These are phyloP conservation scores for Pachypanchax playfairii DNA, from an alignment of 2,113 vertebrate genomes.

Conservation along the genomic window DNA sequence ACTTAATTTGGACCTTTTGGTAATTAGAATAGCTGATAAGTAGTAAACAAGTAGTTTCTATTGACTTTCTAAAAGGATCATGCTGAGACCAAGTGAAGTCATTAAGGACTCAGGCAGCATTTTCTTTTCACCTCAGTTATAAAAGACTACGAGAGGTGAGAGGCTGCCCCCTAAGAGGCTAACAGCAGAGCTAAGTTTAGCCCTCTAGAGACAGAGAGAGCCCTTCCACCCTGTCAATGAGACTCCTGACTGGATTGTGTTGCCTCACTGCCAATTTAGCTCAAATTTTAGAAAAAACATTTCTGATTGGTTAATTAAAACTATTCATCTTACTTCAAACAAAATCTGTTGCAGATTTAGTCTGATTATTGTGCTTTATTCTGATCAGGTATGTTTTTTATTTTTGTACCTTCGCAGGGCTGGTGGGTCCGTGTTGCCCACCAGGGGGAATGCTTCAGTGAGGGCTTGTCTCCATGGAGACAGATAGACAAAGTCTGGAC, in stretches of 20 bases:
- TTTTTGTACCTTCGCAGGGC: conserved; percentile 9
- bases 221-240: conserved; percentile 2
- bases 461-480: conserved; percentile 75
- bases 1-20: background rate
- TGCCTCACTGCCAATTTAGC: background rate
- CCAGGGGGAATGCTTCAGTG: conserved; percentile 69
- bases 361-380: background rate
- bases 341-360: no score
- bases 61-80: background rate
- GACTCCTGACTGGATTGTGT: conserved; percentile 8
- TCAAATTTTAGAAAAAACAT: background rate
- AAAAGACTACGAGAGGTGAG: conserved; percentile 7
- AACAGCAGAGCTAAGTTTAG: conserved; percentile 32
- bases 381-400: background rate
- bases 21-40: background rate
- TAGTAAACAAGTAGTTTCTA: background rate
- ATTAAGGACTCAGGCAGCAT: background rate
- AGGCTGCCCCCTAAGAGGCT: background rate
- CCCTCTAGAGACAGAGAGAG: conserved; percentile 10
- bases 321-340: no score
- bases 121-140: background rate
- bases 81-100: background rate
- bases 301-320: no score
- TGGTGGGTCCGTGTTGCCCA: conserved; percentile 31
- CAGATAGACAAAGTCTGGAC: conserved; percentile 71